phyloP scores from a whole-genome alignment of 2,888 invertebrate genomes.

The Diarsia mendica region DNA sequence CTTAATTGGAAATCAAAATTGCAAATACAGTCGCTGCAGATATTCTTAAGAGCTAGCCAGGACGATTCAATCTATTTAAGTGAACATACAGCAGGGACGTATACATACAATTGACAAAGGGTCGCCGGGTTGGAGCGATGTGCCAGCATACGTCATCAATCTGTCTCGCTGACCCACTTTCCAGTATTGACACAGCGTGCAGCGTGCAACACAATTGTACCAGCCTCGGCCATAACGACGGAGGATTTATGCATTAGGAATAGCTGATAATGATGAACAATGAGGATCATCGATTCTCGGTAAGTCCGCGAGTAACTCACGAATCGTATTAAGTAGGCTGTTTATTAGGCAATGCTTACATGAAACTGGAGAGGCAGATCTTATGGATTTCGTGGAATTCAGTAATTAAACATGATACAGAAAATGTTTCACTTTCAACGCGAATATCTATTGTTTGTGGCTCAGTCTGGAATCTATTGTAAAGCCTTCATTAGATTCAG shows the following conservation, averaged over 20 bases:
- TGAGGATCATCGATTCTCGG: slow-evolving; percentile 62
- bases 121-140: slow-evolving; percentile 53
- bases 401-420: slow-evolving; percentile 23
- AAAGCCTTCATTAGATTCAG: slow-evolving; percentile 34
- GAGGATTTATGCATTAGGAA: slow-evolving; percentile 64
- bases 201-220: slow-evolving; percentile 61
- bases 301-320: slow-evolving; percentile 58
- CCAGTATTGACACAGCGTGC: slow-evolving; percentile 65
- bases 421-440: slow-evolving; percentile 12
- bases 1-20: slow-evolving; percentile 26
- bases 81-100: slow-evolving; percentile 35
- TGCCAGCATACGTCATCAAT: slow-evolving; percentile 65
- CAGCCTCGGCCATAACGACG: slow-evolving; percentile 46
- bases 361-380: slow-evolving; percentile 13
- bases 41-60: slow-evolving; percentile 31
- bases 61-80: slow-evolving; percentile 53
- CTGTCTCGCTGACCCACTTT: slow-evolving; percentile 67
- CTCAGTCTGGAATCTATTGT: slow-evolving; percentile 20
- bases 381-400: slow-evolving; percentile 25
- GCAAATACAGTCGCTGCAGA: slow-evolving; percentile 6
- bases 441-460: slow-evolving; percentile 11
- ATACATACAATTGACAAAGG: slow-evolving; percentile 60
- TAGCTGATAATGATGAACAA: slow-evolving; percentile 66
- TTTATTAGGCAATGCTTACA: slow-evolving; percentile 48
- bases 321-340: slow-evolving; percentile 53